These are phyloP conservation scores for Phoxinus phoxinus DNA, from an alignment of 2,113 vertebrate species.

Conservation along the genomic window DNA sequence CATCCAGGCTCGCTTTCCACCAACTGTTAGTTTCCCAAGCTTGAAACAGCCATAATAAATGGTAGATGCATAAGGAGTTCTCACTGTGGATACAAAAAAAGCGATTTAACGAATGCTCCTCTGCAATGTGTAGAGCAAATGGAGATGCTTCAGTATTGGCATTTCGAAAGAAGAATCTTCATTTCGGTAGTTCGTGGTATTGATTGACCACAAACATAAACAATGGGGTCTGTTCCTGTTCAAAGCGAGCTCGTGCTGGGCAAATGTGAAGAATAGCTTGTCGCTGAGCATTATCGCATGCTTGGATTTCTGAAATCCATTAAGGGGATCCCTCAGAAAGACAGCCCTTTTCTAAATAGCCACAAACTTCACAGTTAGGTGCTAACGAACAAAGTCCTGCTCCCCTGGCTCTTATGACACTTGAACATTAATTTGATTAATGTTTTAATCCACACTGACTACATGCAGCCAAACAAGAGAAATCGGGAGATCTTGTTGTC, in stretches of 20 bases:
- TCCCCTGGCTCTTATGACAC: conserved; percentile 55
- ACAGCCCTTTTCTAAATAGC: neutral
- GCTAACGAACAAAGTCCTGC: conserved; percentile 49
- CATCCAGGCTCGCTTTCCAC: conserved; percentile 22
- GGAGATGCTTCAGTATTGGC: conserved; percentile 6
- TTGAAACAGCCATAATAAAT: neutral
- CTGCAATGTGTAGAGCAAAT: conserved; percentile 37
- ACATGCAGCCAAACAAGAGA: conserved; percentile 49
- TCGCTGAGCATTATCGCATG: neutral
- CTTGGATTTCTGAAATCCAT: conserved; percentile 43
- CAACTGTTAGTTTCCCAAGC: conserved; percentile 43
- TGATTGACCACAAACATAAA: conserved; percentile 24
- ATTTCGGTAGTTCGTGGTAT: conserved; percentile 30
- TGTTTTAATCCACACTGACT: conserved; percentile 62
- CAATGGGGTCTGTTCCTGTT: conserved; percentile 31
- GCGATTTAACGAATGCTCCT: neutral
- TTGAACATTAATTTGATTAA: conserved; percentile 59
- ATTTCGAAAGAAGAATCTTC: conserved; percentile 33
- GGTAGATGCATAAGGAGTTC: conserved; percentile 10
- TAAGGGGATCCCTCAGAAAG: conserved; percentile 29
- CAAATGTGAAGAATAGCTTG: conserved; percentile 6
- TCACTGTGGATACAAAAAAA: conserved; percentile 14
- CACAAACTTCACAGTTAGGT: conserved; percentile 36
- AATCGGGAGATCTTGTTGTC: conserved; percentile 9
- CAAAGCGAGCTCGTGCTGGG: conserved; percentile 7